Conservation (phyloP, 2,888 invertebrate species). For the Spodoptera picta region DNA sequence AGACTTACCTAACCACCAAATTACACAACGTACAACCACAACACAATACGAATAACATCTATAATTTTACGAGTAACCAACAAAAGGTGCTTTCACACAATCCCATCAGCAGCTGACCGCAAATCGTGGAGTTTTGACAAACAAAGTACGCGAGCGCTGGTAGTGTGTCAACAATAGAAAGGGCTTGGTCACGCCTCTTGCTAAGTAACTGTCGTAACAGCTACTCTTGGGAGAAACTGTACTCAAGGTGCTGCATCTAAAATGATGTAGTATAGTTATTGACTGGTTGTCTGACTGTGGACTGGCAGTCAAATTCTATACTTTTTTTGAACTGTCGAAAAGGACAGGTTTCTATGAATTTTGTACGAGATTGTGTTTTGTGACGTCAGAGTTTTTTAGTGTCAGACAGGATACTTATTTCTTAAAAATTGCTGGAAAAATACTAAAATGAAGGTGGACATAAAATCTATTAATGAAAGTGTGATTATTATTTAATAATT, state of each 20-base stretch:
- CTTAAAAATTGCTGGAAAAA: too few relatives aligned
- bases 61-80: conserved; percentile 23
- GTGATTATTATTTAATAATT: too few relatives aligned
- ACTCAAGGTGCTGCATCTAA: conserved; percentile 10
- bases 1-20: background rate
- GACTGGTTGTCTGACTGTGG: too few relatives aligned
- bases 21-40: background rate
- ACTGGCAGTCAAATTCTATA: too few relatives aligned
- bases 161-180: conserved; percentile 56
- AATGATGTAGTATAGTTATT: too few relatives aligned
- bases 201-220: conserved; percentile 43
- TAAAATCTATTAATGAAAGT: too few relatives aligned
- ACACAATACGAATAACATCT: background rate
- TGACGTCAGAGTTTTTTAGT: too few relatives aligned
- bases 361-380: too few relatives aligned
- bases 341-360: too few relatives aligned
- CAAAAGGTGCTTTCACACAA: conserved; percentile 36
- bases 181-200: conserved; percentile 53
- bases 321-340: too few relatives aligned
- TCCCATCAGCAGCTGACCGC: conserved; percentile 46
- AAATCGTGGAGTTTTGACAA: conserved; percentile 39
- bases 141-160: conserved; percentile 39
- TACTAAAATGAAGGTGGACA: too few relatives aligned
- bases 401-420: too few relatives aligned
- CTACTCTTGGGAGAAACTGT: conserved; percentile 33